Percentiles rank a stretch among this genome's conserved stretches.
These are phyloP conservation scores for Popillia japonica DNA, from an alignment of 1,140 invertebrate species.

Conservation along the genomic window DNA sequence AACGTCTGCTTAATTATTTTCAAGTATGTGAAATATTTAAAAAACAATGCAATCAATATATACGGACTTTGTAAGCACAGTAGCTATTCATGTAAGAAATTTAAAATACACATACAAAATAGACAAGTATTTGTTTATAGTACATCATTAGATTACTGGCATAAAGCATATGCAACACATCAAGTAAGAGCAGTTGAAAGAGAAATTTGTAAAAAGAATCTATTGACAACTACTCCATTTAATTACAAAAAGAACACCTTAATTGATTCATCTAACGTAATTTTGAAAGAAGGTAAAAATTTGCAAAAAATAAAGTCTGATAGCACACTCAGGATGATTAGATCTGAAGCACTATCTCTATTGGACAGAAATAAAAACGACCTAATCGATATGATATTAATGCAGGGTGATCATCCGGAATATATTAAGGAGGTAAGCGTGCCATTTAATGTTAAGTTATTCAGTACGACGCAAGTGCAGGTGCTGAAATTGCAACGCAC, in stretches of 20 bases:
- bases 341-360: slow-evolving; percentile 10
- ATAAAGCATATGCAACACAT: slow-evolving; percentile 20
- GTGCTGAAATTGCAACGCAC: not conserved
- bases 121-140: slow-evolving; percentile 11
- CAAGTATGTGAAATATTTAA: slow-evolving; percentile 33
- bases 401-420: slow-evolving; percentile 19
- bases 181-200: slow-evolving; percentile 34
- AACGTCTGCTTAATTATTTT: slow-evolving; percentile 36
- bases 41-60: slow-evolving; percentile 22
- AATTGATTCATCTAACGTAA: not conserved
- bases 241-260: slow-evolving; percentile 27
- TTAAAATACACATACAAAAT: slow-evolving; percentile 19
- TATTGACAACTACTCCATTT: slow-evolving; percentile 25
- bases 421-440: slow-evolving; percentile 37
- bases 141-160: slow-evolving; percentile 27
- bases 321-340: slow-evolving; percentile 29
- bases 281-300: slow-evolving; percentile 21
- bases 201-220: slow-evolving; percentile 6
- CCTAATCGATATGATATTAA: slow-evolving; percentile 29
- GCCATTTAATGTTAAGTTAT: slow-evolving; percentile 33
- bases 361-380: slow-evolving; percentile 29
- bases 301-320: slow-evolving; percentile 34
- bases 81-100: slow-evolving; percentile 34
- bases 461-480: slow-evolving; percentile 10
- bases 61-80: slow-evolving; percentile 21